Evolutionary conservation across 2,113 vertebrate species (phyloP).

Genomic region (Sebastes fasciatus): DNA sequence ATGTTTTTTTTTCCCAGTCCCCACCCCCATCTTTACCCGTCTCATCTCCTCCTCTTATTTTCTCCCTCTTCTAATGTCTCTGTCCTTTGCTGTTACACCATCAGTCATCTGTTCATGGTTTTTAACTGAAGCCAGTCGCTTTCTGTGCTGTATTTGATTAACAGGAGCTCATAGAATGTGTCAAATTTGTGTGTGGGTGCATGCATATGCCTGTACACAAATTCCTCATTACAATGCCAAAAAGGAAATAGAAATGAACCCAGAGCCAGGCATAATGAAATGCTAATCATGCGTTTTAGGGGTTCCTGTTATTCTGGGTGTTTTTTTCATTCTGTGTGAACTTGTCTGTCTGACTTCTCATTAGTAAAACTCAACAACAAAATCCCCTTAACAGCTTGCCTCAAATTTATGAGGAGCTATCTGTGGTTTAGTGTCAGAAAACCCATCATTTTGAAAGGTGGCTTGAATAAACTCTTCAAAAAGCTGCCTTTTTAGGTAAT

Average conservation of each 20-base stretch:
- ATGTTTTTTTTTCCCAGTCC: constrained; percentile 47
- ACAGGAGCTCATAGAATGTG: constrained; percentile 49
- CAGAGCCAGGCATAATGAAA: constrained; percentile 52
- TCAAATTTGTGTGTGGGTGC: constrained; percentile 51
- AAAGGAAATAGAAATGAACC: constrained; percentile 48
- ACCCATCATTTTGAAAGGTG: constrained; percentile 5
- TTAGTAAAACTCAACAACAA: constrained; percentile 56
- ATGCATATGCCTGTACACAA: constrained; percentile 48
- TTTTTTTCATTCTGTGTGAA: constrained; percentile 39
- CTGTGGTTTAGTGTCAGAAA: constrained; percentile 36
- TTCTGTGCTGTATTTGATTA: constrained; percentile 56
- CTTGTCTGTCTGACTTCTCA: constrained; percentile 55
- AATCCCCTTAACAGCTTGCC: constrained; percentile 42
- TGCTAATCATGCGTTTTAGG: constrained; percentile 65
- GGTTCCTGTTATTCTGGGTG: constrained; percentile 33
- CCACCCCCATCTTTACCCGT: constrained; percentile 76
- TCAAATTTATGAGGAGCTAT: constrained; percentile 33
- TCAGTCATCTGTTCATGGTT: constrained; percentile 66
- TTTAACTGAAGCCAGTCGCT: constrained; percentile 63
- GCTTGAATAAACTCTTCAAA: not conserved
- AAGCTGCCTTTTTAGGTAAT: not conserved
- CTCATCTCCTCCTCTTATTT: constrained; percentile 70
- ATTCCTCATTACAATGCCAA: constrained; percentile 47
- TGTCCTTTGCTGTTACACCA: constrained; percentile 64
- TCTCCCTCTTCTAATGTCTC: constrained; percentile 65